A percentile compares a stretch with the other conserved stretches of the same genome.
phyloP scores from a whole-genome alignment of 2,113 vertebrate genomes.

The Dolichallabes microphthalmus region DNA sequence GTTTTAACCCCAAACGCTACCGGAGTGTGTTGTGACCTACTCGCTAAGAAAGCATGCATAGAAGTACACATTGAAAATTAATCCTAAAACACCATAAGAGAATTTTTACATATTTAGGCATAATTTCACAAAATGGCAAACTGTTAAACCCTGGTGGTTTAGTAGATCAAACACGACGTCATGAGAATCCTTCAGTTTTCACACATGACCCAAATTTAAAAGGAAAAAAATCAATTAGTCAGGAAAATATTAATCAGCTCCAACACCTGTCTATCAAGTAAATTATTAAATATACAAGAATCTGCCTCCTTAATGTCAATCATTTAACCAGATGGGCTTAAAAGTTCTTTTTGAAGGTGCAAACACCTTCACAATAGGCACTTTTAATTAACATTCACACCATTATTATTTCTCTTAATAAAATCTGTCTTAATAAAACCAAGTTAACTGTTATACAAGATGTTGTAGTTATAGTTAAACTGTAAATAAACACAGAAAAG shows the following conservation, averaged over 20 bases:
- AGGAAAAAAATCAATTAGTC: neutral
- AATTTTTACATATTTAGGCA: neutral
- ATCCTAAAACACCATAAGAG: neutral
- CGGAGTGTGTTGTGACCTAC: neutral
- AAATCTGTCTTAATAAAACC: slow-evolving; percentile 22
- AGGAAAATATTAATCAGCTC: slow-evolving; percentile 21
- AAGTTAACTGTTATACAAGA: slow-evolving; percentile 15
- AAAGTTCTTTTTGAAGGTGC: slow-evolving; percentile 43
- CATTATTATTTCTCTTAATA: neutral
- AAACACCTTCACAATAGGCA: slow-evolving; percentile 63
- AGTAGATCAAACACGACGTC: neutral
- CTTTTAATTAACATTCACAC: slow-evolving; percentile 58
- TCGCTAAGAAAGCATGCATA: slow-evolving; percentile 4
- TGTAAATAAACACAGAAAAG: neutral
- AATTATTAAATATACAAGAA: slow-evolving; percentile 43
- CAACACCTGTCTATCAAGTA: slow-evolving; percentile 45
- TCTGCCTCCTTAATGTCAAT: slow-evolving; percentile 42
- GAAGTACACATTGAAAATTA: slow-evolving; percentile 1
- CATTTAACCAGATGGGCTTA: slow-evolving; percentile 47
- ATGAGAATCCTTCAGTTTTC: neutral
- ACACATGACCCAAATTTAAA: neutral
- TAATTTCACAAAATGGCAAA: neutral
- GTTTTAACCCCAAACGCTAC: neutral
- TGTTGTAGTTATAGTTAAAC: neutral
- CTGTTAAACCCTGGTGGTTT: neutral